phyloP scores from a whole-genome alignment of 2,113 vertebrate genomes.

The Sterna hirundo region DNA sequence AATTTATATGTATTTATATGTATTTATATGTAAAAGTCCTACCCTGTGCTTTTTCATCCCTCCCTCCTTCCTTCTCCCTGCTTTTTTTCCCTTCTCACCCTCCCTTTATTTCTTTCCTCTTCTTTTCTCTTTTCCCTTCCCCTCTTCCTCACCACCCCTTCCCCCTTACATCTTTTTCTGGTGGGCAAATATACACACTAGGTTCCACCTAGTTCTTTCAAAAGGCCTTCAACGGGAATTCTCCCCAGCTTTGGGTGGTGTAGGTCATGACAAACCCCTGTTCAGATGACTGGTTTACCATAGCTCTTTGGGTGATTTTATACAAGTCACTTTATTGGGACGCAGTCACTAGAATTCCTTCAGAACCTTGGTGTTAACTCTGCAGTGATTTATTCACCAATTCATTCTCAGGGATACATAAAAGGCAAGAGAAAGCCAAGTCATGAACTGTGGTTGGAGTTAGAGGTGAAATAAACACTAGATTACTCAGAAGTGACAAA shows the following conservation, averaged over 20 bases:
- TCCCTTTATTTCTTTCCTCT: background rate
- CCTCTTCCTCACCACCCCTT: fast-evolving
- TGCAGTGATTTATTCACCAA: background rate
- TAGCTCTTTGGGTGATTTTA: background rate
- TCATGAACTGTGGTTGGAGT: background rate
- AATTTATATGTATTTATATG: too few species aligned
- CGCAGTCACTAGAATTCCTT: background rate
- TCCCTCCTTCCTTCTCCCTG: background rate
- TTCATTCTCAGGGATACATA: background rate
- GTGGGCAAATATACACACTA: background rate
- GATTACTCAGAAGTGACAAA: background rate
- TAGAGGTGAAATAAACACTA: background rate
- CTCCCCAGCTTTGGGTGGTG: background rate
- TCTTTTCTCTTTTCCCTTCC: background rate
- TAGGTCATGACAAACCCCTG: background rate
- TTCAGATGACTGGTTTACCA: background rate
- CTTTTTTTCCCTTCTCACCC: background rate
- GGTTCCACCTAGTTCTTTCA: background rate
- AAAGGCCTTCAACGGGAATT: background rate
- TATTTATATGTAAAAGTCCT: background rate
- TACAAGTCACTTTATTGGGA: background rate
- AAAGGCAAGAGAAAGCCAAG: background rate
- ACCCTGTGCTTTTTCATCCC: background rate
- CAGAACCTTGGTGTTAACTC: background rate
- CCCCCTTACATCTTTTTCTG: background rate